These are phyloP conservation scores for Nomia melanderi DNA, from an alignment of 1,140 invertebrate species.

Conservation along the genomic window DNA sequence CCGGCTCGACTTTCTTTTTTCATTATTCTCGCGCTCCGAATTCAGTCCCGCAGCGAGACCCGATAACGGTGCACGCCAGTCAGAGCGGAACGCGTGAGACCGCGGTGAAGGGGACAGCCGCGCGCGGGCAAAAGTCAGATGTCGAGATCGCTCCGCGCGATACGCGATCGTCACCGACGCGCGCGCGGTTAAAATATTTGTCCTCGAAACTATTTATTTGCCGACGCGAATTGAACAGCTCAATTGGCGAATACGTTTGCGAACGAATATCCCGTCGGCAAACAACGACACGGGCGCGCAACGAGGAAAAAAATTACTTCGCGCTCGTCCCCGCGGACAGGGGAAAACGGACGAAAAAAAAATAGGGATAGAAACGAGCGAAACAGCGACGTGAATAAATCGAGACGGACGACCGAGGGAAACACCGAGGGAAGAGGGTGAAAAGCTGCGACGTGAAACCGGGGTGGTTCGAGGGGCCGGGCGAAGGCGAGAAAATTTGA, in stretches of 20 bases:
- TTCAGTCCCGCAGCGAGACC: too few relatives aligned
- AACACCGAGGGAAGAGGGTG: background rate
- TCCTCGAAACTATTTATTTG: slow-evolving; percentile 37
- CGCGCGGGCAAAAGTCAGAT: slow-evolving; percentile 9
- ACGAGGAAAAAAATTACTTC: slow-evolving; percentile 21
- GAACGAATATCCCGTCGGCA: slow-evolving; percentile 5
- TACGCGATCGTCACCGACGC: background rate
- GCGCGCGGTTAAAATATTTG: slow-evolving; percentile 27
- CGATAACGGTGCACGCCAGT: too few relatives aligned
- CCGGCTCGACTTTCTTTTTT: too few relatives aligned
- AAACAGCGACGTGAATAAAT: background rate
- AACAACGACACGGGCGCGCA: slow-evolving; percentile 6
- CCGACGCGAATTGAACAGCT: slow-evolving; percentile 31
- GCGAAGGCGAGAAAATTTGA: background rate
- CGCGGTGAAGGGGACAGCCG: too few relatives aligned
- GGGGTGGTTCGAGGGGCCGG: background rate
- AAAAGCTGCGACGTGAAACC: background rate
- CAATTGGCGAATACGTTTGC: slow-evolving; percentile 15
- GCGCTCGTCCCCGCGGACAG: background rate
- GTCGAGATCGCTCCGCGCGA: slow-evolving; percentile 22
- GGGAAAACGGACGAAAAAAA: background rate
- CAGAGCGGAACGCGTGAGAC: too few relatives aligned
- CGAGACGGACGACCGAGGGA: background rate
- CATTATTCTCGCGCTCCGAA: too few relatives aligned
- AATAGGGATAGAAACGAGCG: background rate